Conservation (phyloP, 2,888 invertebrate species). For the Papilio protenor region DNA sequence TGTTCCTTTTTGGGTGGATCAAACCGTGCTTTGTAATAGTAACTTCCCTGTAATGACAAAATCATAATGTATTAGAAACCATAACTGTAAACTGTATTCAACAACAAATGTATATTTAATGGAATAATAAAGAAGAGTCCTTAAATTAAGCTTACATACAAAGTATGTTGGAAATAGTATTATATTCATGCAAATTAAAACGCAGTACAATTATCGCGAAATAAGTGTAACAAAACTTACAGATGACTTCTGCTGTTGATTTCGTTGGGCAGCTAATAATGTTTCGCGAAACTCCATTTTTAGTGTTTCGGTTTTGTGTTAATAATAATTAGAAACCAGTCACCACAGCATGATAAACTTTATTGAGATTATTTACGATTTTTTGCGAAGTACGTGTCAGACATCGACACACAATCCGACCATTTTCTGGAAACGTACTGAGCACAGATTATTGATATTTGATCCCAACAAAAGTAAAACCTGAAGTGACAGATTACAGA, state of each 20-base stretch:
- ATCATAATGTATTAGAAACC: slow-evolving; percentile 1
- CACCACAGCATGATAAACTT: slow-evolving; percentile 53
- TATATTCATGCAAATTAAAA: slow-evolving; percentile 14
- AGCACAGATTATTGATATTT: slow-evolving; percentile 55
- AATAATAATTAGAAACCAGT: slow-evolving; percentile 53
- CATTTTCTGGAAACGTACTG: slow-evolving; percentile 83
- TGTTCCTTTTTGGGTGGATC: slow-evolving; percentile 92
- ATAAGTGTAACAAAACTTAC: slow-evolving; percentile 65
- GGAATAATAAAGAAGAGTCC: neutral
- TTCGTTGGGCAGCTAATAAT: slow-evolving; percentile 78
- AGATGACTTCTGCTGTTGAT: slow-evolving; percentile 83
- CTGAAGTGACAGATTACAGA: neutral
- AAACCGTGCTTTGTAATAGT: slow-evolving; percentile 91
- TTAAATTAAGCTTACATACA: neutral
- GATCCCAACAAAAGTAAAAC: slow-evolving; percentile 14
- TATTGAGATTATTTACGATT: slow-evolving; percentile 71
- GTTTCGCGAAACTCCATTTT: slow-evolving; percentile 81
- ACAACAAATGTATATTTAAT: neutral
- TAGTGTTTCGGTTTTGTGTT: slow-evolving; percentile 35
- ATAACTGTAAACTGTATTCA: neutral
- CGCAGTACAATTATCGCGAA: slow-evolving; percentile 47
- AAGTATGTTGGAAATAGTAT: neutral
- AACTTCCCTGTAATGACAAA: slow-evolving; percentile 65
- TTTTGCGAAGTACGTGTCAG: slow-evolving; percentile 80
- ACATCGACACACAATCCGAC: slow-evolving; percentile 74